Percentiles rank a stretch among this genome's conserved stretches.
phyloP scores from a whole-genome alignment of 2,113 vertebrate species.

The Sander vitreus region DNA sequence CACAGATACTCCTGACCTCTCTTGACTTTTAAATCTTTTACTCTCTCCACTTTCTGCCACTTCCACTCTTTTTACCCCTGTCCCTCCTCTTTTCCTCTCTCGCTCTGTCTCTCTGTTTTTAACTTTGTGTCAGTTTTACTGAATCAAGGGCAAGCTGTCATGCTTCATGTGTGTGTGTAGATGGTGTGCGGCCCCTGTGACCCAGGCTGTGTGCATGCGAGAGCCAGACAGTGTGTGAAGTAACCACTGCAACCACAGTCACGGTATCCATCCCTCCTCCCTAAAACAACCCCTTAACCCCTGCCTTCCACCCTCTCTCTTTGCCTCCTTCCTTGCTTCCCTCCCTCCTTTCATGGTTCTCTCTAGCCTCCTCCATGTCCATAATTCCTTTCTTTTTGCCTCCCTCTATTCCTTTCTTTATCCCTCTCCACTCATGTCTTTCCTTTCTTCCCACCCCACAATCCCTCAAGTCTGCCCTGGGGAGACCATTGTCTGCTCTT shows the following conservation, averaged over 20 bases:
- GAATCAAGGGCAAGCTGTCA: conserved; percentile 52
- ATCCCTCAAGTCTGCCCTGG: neutral
- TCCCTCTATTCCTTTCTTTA: neutral
- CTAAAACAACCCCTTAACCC: conserved; percentile 21
- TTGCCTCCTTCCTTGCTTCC: conserved; percentile 10
- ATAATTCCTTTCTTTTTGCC: neutral
- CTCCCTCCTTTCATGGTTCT: neutral
- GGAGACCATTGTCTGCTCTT: conserved; percentile 27
- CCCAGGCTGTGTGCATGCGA: conserved; percentile 69
- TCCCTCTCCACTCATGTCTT: conserved; percentile 7
- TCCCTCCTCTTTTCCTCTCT: conserved; percentile 22
- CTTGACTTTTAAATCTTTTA: conserved; percentile 74
- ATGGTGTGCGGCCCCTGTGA: conserved; percentile 55
- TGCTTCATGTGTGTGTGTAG: conserved; percentile 18
- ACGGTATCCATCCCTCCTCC: conserved; percentile 48
- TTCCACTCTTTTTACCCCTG: conserved; percentile 28
- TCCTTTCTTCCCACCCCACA: conserved; percentile 22
- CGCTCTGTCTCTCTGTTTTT: conserved; percentile 48
- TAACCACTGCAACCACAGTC: conserved; percentile 70
- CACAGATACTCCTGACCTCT: conserved; percentile 74
- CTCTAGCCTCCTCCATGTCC: neutral
- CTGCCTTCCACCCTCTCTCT: conserved; percentile 31
- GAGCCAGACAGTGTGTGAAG: conserved; percentile 72
- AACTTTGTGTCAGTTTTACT: conserved; percentile 57
- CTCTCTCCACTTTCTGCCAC: conserved; percentile 62